Evolutionary conservation across 1,140 invertebrate species (phyloP), one percentile per base, ranked within the genome.

Genomic region (Zelostemma sp.): DNA sequence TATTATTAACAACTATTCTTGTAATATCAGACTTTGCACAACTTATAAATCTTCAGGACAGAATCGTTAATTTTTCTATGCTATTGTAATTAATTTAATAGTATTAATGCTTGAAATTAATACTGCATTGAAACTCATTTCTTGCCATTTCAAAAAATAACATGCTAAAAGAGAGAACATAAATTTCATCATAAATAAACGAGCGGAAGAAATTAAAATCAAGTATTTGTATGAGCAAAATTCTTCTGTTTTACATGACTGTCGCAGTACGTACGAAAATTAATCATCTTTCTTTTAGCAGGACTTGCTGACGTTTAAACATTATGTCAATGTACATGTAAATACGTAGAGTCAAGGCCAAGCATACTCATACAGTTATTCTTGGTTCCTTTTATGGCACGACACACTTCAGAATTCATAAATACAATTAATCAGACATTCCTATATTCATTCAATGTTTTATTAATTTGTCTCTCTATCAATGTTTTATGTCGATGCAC

Each of bases 351-450:
- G 14, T 43, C 40, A 1, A 16, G 16, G 14, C n/a, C 40, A 43
- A 16, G 16, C 40, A 43, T 15, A 43, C 40, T 15, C 40, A 17
- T 43, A 43, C 12, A 5, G 12, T 16, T 43, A 43, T 43, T 43
- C 15, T 43, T 43, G 40, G 40, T 43, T 43, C 40, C 40, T 12
- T 17, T 43, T 43, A 43, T 43, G 40, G 40, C 40, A 43, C 40
- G 40, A 43, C 40, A 43, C 40, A 43, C 16, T 43, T 15, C 40
- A 43, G 40, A 43, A 43, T 14, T 16, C 40, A 43, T 43, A 43
- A 43, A 43, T 43, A 43, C 16, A 12, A 43, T 43, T 43, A 14
- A 12, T 43, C 40, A 15, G 16, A 12, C 40, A 43, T 16, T 43
- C 40, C 25, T 28, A 28, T 28, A 43, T 14, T 43, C 40, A 43